These are phyloP conservation scores for Ophioderma brevispina DNA, from an alignment of 35 echinoderm and acorn worm species.

Conservation along the genomic window DNA sequence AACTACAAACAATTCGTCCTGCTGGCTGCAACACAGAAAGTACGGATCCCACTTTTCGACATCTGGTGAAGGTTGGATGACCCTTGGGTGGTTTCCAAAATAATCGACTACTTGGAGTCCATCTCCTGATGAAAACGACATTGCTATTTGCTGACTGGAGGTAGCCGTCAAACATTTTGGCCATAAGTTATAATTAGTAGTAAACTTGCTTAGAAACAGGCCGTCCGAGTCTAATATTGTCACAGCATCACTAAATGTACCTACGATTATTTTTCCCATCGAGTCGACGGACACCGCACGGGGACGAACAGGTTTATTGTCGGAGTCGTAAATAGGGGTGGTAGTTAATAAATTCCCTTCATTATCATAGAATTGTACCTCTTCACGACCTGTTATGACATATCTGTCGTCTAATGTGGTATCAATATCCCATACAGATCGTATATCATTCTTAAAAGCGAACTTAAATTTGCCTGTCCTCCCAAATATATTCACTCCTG, in stretches of 20 bases:
- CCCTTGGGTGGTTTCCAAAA: neutral
- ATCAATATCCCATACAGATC: constrained; percentile 5
- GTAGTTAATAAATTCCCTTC: constrained; percentile 4
- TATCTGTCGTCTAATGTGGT: neutral
- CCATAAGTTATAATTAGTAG: neutral
- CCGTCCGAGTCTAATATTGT: neutral
- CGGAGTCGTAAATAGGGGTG: neutral
- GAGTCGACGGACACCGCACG: neutral
- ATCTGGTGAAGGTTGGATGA: neutral
- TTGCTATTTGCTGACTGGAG: constrained; percentile 13
- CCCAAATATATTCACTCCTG: neutral
- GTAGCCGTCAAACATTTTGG: constrained; percentile 3
- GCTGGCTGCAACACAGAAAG: neutral
- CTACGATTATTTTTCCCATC: neutral
- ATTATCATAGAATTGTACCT: constrained; percentile 8
- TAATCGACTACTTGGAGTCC: neutral
- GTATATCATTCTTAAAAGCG: neutral
- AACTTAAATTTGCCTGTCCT: neutral
- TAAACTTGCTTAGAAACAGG: constrained; percentile 2
- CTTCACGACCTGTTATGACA: neutral
- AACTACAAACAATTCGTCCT: constrained; percentile 4
- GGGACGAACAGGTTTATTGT: neutral
- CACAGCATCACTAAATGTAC: neutral
- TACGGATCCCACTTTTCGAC: neutral
- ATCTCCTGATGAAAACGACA: neutral